Evolutionary conservation across 1,140 invertebrate species (phyloP).

Genomic region (Propsilocerus akamusi): DNA sequence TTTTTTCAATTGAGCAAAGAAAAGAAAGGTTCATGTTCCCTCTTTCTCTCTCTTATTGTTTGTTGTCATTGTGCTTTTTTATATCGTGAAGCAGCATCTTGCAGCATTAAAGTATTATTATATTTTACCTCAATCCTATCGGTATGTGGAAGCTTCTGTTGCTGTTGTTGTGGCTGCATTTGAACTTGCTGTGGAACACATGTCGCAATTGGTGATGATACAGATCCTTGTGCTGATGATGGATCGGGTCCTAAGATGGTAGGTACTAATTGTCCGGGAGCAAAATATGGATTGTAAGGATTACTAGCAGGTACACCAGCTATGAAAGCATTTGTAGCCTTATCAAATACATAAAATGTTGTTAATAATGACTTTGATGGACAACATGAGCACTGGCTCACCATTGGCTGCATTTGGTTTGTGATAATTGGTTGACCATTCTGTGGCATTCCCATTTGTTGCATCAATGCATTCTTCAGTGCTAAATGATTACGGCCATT

Average conservation of each 20-base stretch:
- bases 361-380: too few relatives aligned
- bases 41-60: too few relatives aligned
- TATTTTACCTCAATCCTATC: slow-evolving; percentile 85
- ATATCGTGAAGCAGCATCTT: too few relatives aligned
- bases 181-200: slow-evolving; percentile 64
- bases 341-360: too few relatives aligned
- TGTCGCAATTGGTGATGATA: slow-evolving; percentile 42
- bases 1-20: too few relatives aligned
- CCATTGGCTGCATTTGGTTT: slow-evolving; percentile 78
- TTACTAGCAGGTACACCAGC: slow-evolving; percentile 62
- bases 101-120: too few relatives aligned
- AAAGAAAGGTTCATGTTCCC: too few relatives aligned
- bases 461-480: slow-evolving; percentile 89
- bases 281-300: slow-evolving; percentile 70
- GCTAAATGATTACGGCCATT: slow-evolving; percentile 98
- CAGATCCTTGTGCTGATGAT: slow-evolving; percentile 25
- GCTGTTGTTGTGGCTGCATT: slow-evolving; percentile 40
- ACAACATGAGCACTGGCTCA: slow-evolving; percentile 34
- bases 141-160: slow-evolving; percentile 84
- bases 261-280: slow-evolving; percentile 70
- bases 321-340: slow-evolving; percentile 80
- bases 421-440: slow-evolving; percentile 62
- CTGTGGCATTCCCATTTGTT: slow-evolving; percentile 82
- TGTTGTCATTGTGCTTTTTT: too few relatives aligned
- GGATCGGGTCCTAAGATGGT: slow-evolving; percentile 68